Conservation (phyloP, 2,113 vertebrate genomes). For the Colinus virginianus region DNA sequence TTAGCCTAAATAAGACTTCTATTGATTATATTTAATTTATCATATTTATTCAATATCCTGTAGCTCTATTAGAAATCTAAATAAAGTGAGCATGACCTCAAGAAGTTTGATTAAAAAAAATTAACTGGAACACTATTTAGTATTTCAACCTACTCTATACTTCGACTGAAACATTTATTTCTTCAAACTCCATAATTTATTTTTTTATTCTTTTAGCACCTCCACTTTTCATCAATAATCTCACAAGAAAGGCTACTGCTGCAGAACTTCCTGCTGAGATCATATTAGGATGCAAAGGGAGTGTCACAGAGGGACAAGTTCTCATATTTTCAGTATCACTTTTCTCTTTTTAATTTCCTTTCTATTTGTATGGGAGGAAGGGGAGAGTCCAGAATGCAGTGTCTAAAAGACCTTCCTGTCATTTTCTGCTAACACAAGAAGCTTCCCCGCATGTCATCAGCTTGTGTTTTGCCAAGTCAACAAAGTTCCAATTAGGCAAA, state of each 20-base stretch:
- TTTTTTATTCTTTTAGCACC: neutral
- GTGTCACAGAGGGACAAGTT: neutral
- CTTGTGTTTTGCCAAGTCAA: conserved; percentile 36
- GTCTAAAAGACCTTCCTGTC: conserved; percentile 32
- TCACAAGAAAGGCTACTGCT: neutral
- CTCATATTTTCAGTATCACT: conserved; percentile 27
- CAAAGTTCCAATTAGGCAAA: conserved; percentile 22
- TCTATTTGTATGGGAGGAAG: conserved; percentile 45
- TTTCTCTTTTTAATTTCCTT: conserved; percentile 56
- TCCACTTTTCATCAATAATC: neutral
- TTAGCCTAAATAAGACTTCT: neutral
- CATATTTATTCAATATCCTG: neutral
- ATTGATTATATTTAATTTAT: conserved; percentile 4
- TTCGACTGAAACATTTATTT: neutral
- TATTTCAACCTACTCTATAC: neutral
- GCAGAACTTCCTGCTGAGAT: conserved; percentile 40
- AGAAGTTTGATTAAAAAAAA: neutral
- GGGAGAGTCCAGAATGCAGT: neutral
- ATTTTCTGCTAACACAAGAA: conserved; percentile 27
- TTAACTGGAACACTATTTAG: neutral
- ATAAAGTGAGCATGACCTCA: neutral
- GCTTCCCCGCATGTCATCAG: conserved; percentile 23
- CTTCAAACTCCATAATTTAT: neutral
- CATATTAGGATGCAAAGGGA: conserved; percentile 7
- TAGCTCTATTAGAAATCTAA: neutral